phyloP scores from a whole-genome alignment of 2,113 vertebrate species.

The Phylloscopus trochilus region DNA sequence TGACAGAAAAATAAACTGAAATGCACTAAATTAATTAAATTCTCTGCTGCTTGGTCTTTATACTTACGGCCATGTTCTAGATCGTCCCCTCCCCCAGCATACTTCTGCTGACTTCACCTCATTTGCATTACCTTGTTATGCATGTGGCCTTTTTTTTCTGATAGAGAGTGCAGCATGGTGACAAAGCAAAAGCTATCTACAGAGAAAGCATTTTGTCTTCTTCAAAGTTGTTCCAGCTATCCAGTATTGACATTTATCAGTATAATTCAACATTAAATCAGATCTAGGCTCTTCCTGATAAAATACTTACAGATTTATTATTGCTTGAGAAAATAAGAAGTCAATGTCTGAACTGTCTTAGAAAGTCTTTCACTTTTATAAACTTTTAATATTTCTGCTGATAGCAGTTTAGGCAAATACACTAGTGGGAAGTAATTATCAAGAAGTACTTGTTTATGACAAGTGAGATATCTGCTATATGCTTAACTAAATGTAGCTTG shows the following conservation, averaged over 20 bases:
- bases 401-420: background rate
- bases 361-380: background rate
- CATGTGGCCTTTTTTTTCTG: constrained; percentile 87
- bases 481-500: background rate
- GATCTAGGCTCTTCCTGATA: background rate
- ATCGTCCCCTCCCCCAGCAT: constrained; percentile 66
- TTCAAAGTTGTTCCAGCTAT: constrained; percentile 26
- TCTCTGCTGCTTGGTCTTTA: constrained; percentile 68
- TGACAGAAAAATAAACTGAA: constrained; percentile 62
- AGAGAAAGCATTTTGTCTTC: background rate
- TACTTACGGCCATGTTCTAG: constrained; percentile 60
- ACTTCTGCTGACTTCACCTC: constrained; percentile 84
- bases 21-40: constrained; percentile 74
- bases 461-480: background rate
- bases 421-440: background rate
- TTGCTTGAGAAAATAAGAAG: constrained; percentile 18
- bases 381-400: background rate
- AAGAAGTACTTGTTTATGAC: background rate
- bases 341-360: background rate
- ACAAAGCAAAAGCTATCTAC: constrained; percentile 73
- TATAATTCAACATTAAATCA: constrained; percentile 10
- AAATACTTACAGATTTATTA: constrained; percentile 15
- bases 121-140: constrained; percentile 86
- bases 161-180: constrained; percentile 58
- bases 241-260: constrained; percentile 7